Base-by-base conservation (phyloP, 2,797 vertebrate genomes). In the Sebastes hubbsi region DNA sequence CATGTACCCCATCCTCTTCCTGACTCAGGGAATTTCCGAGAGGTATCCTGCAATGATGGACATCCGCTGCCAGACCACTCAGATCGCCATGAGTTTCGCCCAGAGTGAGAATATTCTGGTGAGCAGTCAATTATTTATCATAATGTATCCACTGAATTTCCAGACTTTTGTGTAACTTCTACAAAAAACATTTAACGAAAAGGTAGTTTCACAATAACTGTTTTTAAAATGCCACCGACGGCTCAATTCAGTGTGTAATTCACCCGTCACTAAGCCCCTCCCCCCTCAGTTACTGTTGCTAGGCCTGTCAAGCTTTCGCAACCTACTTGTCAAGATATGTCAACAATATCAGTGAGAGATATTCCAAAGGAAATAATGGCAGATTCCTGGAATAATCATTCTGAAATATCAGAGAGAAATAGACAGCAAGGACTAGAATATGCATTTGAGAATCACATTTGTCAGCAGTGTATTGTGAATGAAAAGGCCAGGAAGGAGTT, bases 41-140 rank as follows among this genome's bases (percentile, higher is more conserved):
- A 90, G 93, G 76, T 99, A 99, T 66, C 97, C 98, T 10, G 97
- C 99, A 85, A 92, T 99, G 27, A 99, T 99, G 97, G 99, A 99
- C 92, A 94, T 99, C 72, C 95, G 98, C 78, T 98, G 95, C 90
- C 97, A 97, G 87, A 97, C 96, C 75, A 99, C 97, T 30, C 93
- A 97, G 63, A 97, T 99, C 36, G 98, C 99, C 82, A 97, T 99
- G 83, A 99, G 97, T 90, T 99, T 99, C 73, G 99, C 98, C 75
- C 97, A 98, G 90, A 99, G 98, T 87, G 98, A 99, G 93, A 97
- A 98, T 88, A 95, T 99, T 61, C 94, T 99, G 96, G 99, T 99
- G 92, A 96, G 96, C 80, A 36, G 32, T 66, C 9, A 27, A 65
- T 55, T 32, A 54, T 20, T 60, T n/a, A 20, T 67, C 36, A 63